Evolutionary conservation across 1,140 invertebrate species (phyloP).

Genomic region (Drosophila prosaltans): DNA sequence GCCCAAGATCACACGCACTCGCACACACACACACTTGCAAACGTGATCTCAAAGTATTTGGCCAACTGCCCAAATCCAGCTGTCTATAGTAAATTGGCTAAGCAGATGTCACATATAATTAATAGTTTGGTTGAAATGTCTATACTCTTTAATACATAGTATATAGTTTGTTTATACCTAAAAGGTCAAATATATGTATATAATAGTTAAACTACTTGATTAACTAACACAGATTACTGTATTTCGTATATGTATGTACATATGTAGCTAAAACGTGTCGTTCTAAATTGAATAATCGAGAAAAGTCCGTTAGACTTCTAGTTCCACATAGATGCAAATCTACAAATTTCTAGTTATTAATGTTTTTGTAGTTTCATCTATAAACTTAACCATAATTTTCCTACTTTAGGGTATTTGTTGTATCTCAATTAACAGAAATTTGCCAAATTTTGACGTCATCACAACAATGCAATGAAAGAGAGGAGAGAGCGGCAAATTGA

Average conservation of each 20-base stretch:
- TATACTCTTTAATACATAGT: not conserved
- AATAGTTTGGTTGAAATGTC: not conserved
- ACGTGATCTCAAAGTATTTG: slow-evolving; percentile 32
- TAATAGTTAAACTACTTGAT: too few species aligned
- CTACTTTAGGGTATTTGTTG: not conserved
- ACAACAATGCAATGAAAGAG: not conserved
- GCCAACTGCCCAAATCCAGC: slow-evolving; percentile 48
- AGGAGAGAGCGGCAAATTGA: slow-evolving; percentile 3
- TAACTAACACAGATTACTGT: too few species aligned
- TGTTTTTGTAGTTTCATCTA: too few species aligned
- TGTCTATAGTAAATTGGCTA: slow-evolving; percentile 27
- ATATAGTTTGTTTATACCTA: too few species aligned
- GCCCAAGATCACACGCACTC: slow-evolving; percentile 37
- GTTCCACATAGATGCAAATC: too few species aligned
- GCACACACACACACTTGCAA: not conserved
- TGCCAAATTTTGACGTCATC: not conserved
- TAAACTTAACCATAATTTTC: not conserved
- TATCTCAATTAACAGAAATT: not conserved
- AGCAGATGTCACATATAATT: slow-evolving; percentile 15
- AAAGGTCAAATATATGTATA: too few species aligned
- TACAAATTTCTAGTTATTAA: too few species aligned
- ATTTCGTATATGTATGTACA: too few species aligned
- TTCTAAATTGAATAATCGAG: too few species aligned
- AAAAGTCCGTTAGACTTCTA: too few species aligned
- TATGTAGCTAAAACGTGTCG: too few species aligned